Conservation (phyloP, 2,888 invertebrate genomes). For the Rhingia rostrata region DNA sequence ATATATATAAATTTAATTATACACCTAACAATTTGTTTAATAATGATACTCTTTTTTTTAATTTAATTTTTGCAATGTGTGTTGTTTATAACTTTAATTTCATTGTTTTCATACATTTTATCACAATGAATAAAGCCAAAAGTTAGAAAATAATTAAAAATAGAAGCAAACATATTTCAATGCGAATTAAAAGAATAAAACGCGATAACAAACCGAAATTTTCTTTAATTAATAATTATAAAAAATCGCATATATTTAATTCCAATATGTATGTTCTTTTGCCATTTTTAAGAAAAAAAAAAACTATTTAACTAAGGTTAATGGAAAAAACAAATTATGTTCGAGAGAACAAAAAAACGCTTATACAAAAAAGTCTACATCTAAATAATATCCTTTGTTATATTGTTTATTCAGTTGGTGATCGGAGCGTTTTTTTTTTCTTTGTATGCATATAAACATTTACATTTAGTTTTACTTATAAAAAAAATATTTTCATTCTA, state of each 20-base stretch:
- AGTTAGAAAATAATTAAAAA: slow-evolving; percentile 33
- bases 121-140: slow-evolving; percentile 35
- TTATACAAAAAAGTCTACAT: slow-evolving; percentile 43
- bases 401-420: slow-evolving; percentile 53
- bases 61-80: not conserved
- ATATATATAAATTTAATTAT: too few relatives aligned
- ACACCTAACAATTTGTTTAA: not conserved
- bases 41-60: slow-evolving; percentile 25
- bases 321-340: slow-evolving; percentile 29
- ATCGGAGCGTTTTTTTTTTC: slow-evolving; percentile 44
- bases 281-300: slow-evolving; percentile 11
- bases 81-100: slow-evolving; percentile 1
- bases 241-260: slow-evolving; percentile 22
- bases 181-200: not conserved
- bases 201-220: not conserved
- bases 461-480: slow-evolving; percentile 17
- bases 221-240: not conserved
- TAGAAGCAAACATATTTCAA: slow-evolving; percentile 25
- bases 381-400: slow-evolving; percentile 30
- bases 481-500: slow-evolving; percentile 16
- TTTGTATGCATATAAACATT: slow-evolving; percentile 4
- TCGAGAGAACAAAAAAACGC: slow-evolving; percentile 26
- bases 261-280: slow-evolving; percentile 33
- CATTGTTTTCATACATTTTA: slow-evolving; percentile 1
- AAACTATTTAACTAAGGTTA: slow-evolving; percentile 6